Conservation (phyloP, 2,797 vertebrate genomes). For the Clarias platycephalus region DNA sequence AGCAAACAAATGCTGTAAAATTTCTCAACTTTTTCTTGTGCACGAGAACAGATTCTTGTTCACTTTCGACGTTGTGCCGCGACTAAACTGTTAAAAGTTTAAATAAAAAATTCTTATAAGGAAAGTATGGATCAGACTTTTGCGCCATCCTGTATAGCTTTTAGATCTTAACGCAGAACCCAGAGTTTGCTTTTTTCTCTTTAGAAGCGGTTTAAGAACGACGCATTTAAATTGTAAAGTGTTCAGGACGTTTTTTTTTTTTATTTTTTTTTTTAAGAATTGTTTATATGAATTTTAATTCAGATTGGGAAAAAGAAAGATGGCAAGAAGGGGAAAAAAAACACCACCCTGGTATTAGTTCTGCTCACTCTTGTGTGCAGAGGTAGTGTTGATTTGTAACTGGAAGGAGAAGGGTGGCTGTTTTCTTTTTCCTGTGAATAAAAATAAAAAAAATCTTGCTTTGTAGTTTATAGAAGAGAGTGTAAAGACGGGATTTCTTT, state of each 20-base stretch:
- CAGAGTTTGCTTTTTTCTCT: neutral
- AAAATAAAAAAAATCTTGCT: neutral
- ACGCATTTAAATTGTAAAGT: no score
- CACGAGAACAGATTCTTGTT: no score
- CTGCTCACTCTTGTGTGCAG: neutral
- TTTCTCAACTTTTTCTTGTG: no score
- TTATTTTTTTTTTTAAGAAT: no score
- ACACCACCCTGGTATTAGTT: neutral
- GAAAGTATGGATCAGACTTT: no score
- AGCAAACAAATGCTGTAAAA: no score
- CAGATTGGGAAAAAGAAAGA: neutral
- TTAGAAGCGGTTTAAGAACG: neutral
- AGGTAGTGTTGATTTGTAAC: neutral
- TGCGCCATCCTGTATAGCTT: no score
- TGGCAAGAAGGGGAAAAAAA: neutral
- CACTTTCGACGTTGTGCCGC: no score
- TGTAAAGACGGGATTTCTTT: slow-evolving; percentile 11
- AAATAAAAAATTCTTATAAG: no score
- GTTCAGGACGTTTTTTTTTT: neutral
- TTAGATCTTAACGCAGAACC: neutral
- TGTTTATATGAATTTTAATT: neutral
- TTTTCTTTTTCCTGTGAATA: neutral
- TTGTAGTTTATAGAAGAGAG: slow-evolving; percentile 8
- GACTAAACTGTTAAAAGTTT: no score
- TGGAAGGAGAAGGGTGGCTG: no score